Evolutionary conservation across 2,797 vertebrate species (phyloP).

Genomic region (Petrocephalus schoutedeni): DNA sequence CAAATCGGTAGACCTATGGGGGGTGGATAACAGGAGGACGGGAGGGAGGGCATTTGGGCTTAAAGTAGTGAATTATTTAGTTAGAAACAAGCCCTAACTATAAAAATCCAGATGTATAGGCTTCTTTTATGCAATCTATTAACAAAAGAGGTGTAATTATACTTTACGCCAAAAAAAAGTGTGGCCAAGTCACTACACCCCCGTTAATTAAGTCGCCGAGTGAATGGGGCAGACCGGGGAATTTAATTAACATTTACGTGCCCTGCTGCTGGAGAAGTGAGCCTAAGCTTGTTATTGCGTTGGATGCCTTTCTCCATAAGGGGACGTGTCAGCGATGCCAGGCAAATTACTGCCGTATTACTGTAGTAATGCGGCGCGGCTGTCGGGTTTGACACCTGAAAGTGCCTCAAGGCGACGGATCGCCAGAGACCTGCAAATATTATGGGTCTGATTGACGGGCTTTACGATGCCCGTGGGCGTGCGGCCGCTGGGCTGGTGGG

Average conservation of each 20-base stretch:
- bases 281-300: slow-evolving; percentile 9
- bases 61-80: slow-evolving; percentile 6
- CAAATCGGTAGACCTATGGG: background rate
- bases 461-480: background rate
- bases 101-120: background rate
- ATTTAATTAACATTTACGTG: slow-evolving; percentile 5
- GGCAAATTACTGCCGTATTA: slow-evolving; percentile 45
- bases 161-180: background rate
- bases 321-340: slow-evolving; percentile 36
- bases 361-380: slow-evolving; percentile 19
- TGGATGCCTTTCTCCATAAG: slow-evolving; percentile 30
- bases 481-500: background rate
- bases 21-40: background rate
- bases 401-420: background rate
- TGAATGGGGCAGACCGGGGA: background rate
- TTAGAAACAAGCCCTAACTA: background rate
- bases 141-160: slow-evolving; percentile 9
- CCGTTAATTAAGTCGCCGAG: slow-evolving; percentile 9
- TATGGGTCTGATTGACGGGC: background rate
- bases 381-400: background rate
- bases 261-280: background rate
- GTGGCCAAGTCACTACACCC: background rate
- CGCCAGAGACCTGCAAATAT: background rate
- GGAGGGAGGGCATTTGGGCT: background rate
- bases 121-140: slow-evolving; percentile 7